A percentile compares a stretch with the other conserved stretches of the same genome.
phyloP scores from a whole-genome alignment of 2,888 invertebrate species.

The Abrostola triplasia region DNA sequence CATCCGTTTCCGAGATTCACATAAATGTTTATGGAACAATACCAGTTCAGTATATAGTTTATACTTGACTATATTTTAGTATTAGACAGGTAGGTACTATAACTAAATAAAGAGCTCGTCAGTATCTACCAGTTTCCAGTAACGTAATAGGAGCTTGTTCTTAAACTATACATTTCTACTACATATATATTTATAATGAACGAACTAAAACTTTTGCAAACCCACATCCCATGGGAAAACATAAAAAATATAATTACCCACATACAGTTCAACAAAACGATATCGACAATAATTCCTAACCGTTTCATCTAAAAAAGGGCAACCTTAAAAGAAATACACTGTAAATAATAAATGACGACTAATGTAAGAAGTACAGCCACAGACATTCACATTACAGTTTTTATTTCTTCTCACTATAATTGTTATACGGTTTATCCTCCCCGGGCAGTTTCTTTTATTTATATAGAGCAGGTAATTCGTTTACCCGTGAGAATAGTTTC shows the following conservation, averaged over 20 bases:
- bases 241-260: neutral
- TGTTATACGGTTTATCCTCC: conserved; percentile 76
- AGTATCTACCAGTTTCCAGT: no score
- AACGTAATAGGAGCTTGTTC: no score
- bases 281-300: conserved; percentile 15
- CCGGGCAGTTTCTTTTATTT: conserved; percentile 78
- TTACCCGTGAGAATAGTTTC: conserved; percentile 85
- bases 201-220: no score
- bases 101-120: no score
- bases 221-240: no score
- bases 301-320: conserved; percentile 18
- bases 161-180: no score
- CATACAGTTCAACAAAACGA: neutral
- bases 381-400: conserved; percentile 50
- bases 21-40: no score
- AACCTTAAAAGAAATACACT: conserved; percentile 22
- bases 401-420: conserved; percentile 69
- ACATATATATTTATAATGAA: no score
- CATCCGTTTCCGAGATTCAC: no score
- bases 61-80: no score
- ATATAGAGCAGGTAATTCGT: conserved; percentile 81
- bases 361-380: conserved; percentile 38
- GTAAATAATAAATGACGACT: conserved; percentile 51
- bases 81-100: no score
- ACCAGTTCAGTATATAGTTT: no score